A percentile compares a stretch with the other conserved stretches of the same genome.
phyloP scores from a whole-genome alignment of 2,888 invertebrate genomes.

The Drosophila fulvimacula region DNA sequence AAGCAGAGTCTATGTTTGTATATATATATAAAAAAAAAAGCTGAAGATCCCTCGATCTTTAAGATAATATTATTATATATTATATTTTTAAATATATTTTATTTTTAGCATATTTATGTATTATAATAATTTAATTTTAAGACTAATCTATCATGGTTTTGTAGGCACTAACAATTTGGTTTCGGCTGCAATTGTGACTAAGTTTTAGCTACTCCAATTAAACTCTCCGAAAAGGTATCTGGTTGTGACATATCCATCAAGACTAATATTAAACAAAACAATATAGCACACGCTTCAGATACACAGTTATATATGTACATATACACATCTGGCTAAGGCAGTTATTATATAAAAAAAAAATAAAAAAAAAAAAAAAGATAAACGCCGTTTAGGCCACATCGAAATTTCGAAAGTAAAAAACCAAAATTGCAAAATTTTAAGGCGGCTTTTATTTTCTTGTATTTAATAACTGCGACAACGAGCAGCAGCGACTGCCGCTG shows the following conservation, averaged over 20 bases:
- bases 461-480: slow-evolving; percentile 58
- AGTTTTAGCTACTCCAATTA: slow-evolving; percentile 24
- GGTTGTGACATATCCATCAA: slow-evolving; percentile 27
- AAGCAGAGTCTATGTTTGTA: background rate
- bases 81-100: background rate
- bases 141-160: background rate
- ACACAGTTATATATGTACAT: slow-evolving; percentile 24
- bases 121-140: background rate
- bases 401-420: slow-evolving; percentile 59
- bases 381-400: slow-evolving; percentile 47
- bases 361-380: slow-evolving; percentile 53
- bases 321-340: slow-evolving; percentile 30
- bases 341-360: slow-evolving; percentile 56
- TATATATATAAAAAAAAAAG: background rate
- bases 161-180: background rate
- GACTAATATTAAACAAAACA: slow-evolving; percentile 2
- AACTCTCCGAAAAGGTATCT: slow-evolving; percentile 9
- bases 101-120: background rate
- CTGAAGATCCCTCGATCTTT: background rate
- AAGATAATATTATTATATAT: background rate
- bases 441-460: slow-evolving; percentile 37
- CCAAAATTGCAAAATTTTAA: slow-evolving; percentile 52
- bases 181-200: slow-evolving; percentile 34
- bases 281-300: slow-evolving; percentile 21
- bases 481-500: slow-evolving; percentile 25